Conservation (phyloP, 2,113 vertebrate genomes). For the Struthidea cinerea region DNA sequence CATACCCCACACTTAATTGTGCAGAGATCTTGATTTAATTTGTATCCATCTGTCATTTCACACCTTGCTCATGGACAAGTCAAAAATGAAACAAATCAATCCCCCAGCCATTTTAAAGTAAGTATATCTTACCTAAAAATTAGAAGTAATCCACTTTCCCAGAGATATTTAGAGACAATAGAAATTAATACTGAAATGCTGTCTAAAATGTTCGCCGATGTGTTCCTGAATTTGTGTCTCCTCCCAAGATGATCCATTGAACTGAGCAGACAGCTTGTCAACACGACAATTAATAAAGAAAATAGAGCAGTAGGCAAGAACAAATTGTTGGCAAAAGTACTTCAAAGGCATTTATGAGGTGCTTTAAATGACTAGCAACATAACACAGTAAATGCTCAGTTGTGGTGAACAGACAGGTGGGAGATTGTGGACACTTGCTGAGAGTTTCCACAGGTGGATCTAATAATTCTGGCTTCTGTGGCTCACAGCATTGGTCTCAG, state of each 20-base stretch:
- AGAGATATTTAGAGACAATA: not conserved
- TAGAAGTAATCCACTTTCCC: not conserved
- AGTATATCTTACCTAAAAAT: not conserved
- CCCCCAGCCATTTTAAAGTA: not conserved
- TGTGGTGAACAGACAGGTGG: not conserved
- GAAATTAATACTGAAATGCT: not conserved
- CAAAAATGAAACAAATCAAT: not conserved
- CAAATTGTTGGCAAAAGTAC: not conserved
- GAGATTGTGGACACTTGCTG: not conserved
- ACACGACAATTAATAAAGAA: not conserved
- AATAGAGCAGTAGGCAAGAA: not conserved
- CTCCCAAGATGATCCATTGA: not conserved
- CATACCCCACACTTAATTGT: not conserved
- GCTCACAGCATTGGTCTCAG: fast-evolving
- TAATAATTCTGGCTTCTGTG: not conserved
- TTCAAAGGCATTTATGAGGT: not conserved
- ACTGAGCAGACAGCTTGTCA: not conserved
- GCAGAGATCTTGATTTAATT: not conserved
- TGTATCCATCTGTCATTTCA: not conserved
- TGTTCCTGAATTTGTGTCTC: not conserved
- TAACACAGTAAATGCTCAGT: not conserved
- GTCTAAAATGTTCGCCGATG: not conserved
- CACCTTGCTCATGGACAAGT: not conserved
- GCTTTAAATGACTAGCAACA: not conserved
- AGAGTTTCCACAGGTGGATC: not conserved